A percentile compares a stretch with the other conserved stretches of the same genome.
Evolutionary conservation across 2,797 vertebrate genomes (phyloP).

Genomic region (Smutsia gigantea): DNA sequence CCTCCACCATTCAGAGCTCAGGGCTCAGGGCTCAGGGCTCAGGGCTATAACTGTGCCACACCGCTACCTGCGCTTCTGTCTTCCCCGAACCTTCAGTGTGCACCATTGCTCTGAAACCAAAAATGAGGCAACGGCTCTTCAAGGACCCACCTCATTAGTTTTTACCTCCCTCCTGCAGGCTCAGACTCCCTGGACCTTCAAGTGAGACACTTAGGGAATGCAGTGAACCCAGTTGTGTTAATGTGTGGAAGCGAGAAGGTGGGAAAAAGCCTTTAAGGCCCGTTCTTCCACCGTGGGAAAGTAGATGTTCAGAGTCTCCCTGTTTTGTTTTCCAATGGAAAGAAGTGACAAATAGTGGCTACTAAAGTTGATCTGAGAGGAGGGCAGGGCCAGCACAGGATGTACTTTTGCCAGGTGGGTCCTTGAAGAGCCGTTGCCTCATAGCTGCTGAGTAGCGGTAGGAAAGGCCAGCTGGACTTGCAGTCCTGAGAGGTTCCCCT

Average conservation of each 20-base stretch:
- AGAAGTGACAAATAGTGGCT: slow-evolving; percentile 34
- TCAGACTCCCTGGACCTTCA: neutral
- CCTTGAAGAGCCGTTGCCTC: neutral
- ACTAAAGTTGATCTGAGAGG: neutral
- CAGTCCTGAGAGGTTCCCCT: neutral
- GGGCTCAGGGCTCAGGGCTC: neutral
- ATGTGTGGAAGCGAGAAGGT: too few relatives aligned
- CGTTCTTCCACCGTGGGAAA: neutral
- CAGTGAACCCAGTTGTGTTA: neutral
- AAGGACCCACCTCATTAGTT: neutral
- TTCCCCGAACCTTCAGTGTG: neutral
- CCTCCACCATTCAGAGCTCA: neutral
- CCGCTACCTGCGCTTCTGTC: neutral
- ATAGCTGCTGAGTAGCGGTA: neutral
- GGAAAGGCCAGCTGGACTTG: neutral
- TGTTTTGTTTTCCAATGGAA: slow-evolving; percentile 36
- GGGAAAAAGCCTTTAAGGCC: neutral
- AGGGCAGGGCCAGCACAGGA: neutral
- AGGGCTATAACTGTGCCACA: neutral
- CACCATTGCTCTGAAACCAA: neutral
- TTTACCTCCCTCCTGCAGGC: neutral
- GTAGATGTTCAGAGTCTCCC: neutral
- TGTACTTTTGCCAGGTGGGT: neutral
- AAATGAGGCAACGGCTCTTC: neutral
- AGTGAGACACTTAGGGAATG: rapidly evolving